phyloP scores from a whole-genome alignment of 1,140 invertebrate species.

The Bombus vancouverensis region DNA sequence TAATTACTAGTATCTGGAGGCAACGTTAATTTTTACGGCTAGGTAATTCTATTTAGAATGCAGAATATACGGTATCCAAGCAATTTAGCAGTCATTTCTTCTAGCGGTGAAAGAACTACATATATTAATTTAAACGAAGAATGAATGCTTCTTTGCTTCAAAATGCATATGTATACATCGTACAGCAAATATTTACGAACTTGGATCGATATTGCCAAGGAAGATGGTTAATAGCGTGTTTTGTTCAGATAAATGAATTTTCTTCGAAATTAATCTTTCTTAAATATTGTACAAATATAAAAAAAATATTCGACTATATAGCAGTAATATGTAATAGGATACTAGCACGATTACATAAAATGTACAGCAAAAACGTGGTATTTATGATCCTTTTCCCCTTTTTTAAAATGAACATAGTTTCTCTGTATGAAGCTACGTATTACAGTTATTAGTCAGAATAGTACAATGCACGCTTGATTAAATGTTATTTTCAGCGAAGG shows the following conservation, averaged over 20 bases:
- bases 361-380: no score
- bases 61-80: slow-evolving; percentile 35
- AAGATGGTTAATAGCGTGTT: no score
- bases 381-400: background rate
- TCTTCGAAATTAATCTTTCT: no score
- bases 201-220: no score
- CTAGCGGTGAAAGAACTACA: background rate
- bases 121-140: background rate
- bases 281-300: no score
- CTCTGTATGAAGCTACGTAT: background rate
- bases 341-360: no score
- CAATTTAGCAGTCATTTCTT: slow-evolving; percentile 28
- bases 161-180: no score
- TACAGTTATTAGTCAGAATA: background rate
- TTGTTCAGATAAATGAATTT: no score
- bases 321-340: no score
- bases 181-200: no score
- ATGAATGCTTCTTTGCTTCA: background rate
- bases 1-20: slow-evolving; percentile 44
- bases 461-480: background rate
- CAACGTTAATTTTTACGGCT: slow-evolving; percentile 50
- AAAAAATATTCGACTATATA: no score
- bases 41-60: slow-evolving; percentile 42
- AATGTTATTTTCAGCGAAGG: background rate
- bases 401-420: no score